These are phyloP conservation scores for Phthorimaea operculella DNA, from an alignment of 1,140 invertebrate genomes.

Conservation along the genomic window DNA sequence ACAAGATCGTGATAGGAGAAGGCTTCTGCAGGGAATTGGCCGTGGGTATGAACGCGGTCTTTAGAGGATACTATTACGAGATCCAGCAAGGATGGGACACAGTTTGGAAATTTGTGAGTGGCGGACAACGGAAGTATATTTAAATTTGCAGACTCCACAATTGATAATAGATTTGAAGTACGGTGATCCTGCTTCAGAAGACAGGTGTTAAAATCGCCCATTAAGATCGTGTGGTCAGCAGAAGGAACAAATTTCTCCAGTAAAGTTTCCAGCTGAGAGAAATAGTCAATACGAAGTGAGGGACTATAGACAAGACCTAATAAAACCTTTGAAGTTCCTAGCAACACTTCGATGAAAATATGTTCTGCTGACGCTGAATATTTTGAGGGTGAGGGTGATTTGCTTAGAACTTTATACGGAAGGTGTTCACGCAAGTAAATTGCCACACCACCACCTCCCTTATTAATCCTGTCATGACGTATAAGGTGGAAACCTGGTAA, in stretches of 20 bases:
- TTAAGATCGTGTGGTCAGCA: not conserved
- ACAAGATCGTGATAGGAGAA: conserved; percentile 19
- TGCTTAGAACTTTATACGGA: not conserved
- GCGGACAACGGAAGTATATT: conserved; percentile 7
- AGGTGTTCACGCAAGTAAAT: conserved; percentile 2
- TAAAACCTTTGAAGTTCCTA: not conserved
- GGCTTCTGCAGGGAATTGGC: conserved; percentile 12
- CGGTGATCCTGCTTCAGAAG: conserved; percentile 10
- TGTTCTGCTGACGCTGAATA: not conserved
- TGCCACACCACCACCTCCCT: conserved; percentile 1
- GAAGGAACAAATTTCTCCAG: not conserved
- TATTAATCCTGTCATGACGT: conserved; percentile 5
- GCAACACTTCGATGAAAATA: not conserved
- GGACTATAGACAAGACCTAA: conserved; percentile 4
- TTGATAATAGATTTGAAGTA: not conserved
- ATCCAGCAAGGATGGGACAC: conserved; percentile 11
- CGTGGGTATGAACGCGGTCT: conserved; percentile 7
- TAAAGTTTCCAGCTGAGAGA: not conserved
- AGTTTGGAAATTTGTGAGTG: conserved; percentile 14
- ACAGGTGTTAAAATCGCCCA: conserved; percentile 5
- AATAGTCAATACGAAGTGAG: not conserved
- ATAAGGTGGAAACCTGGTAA: conserved; percentile 3
- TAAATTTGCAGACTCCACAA: conserved; percentile 7
- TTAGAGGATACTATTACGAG: conserved; percentile 11
- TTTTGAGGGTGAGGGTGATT: not conserved